phyloP scores from a whole-genome alignment of 2,113 vertebrate genomes.

The Onychostruthus taczanowskii region DNA sequence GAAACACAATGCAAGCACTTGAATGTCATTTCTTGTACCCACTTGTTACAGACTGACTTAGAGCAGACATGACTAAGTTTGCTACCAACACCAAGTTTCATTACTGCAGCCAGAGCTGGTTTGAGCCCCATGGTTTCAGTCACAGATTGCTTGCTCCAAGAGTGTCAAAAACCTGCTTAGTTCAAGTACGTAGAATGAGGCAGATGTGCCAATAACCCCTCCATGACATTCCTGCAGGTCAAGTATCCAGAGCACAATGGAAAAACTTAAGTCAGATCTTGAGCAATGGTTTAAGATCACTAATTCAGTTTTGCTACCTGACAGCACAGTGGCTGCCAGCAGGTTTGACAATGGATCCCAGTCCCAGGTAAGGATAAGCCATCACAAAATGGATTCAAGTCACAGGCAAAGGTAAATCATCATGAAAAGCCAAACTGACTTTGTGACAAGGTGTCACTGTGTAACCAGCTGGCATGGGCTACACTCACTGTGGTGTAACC shows the following conservation, averaged over 20 bases:
- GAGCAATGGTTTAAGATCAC: slow-evolving; percentile 27
- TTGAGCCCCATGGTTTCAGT: slow-evolving; percentile 33
- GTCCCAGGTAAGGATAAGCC: slow-evolving; percentile 37
- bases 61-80: slow-evolving; percentile 38
- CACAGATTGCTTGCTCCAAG: slow-evolving; percentile 60
- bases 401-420: slow-evolving; percentile 38
- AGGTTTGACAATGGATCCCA: slow-evolving; percentile 13
- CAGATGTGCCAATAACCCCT: slow-evolving; percentile 56
- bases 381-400: not conserved
- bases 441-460: slow-evolving; percentile 30
- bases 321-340: slow-evolving; percentile 31
- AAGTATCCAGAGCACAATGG: slow-evolving; percentile 34
- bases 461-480: slow-evolving; percentile 10
- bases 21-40: slow-evolving; percentile 68
- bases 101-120: slow-evolving; percentile 58
- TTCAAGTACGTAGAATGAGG: slow-evolving; percentile 51
- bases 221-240: slow-evolving; percentile 36
- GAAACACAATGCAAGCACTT: slow-evolving; percentile 86
- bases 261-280: slow-evolving; percentile 35
- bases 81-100: slow-evolving; percentile 56
- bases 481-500: slow-evolving; percentile 9
- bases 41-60: slow-evolving; percentile 58
- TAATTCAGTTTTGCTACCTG: not conserved
- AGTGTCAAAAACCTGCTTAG: slow-evolving; percentile 55
- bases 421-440: slow-evolving; percentile 20